phyloP scores from a whole-genome alignment of 2,797 vertebrate species.

The Enteromius viviparus region DNA sequence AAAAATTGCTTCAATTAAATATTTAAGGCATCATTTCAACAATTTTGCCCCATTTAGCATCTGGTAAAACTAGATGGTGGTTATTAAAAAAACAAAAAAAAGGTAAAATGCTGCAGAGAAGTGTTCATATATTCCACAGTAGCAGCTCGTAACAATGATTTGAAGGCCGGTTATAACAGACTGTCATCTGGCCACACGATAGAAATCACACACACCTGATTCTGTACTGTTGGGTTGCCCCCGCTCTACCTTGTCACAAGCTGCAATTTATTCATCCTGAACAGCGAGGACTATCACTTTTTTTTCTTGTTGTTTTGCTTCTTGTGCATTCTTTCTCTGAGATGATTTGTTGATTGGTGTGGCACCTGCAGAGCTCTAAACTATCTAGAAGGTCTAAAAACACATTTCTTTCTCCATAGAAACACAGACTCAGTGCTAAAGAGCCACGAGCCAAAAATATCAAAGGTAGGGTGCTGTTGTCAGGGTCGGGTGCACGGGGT shows the following conservation, averaged over 20 bases:
- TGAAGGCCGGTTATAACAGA: constrained; percentile 10
- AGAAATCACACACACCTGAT: constrained; percentile 12
- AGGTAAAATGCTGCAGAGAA: not conserved
- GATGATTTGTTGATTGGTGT: constrained; percentile 36
- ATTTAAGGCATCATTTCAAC: not conserved
- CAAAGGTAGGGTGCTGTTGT: constrained; percentile 2
- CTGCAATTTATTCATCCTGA: constrained; percentile 27
- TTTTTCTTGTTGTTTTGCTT: not conserved
- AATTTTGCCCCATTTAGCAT: not conserved
- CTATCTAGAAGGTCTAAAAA: not conserved
- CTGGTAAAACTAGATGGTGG: not conserved
- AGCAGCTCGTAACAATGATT: not conserved
- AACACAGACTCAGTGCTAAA: constrained; percentile 9
- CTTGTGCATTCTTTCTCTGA: constrained; percentile 6
- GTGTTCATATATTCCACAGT: constrained; percentile 16
- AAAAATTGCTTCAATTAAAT: not conserved
- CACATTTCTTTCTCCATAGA: not conserved
- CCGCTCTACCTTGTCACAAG: constrained; percentile 12
- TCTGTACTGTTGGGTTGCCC: not conserved
- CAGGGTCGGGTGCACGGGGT: not conserved
- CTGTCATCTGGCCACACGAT: not conserved
- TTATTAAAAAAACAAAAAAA: not conserved
- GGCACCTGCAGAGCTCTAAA: constrained; percentile 21
- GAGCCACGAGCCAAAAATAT: not conserved
- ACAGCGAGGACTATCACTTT: not conserved